Conservation (phyloP, 2,113 vertebrate species). For the Guaruba guarouba region DNA sequence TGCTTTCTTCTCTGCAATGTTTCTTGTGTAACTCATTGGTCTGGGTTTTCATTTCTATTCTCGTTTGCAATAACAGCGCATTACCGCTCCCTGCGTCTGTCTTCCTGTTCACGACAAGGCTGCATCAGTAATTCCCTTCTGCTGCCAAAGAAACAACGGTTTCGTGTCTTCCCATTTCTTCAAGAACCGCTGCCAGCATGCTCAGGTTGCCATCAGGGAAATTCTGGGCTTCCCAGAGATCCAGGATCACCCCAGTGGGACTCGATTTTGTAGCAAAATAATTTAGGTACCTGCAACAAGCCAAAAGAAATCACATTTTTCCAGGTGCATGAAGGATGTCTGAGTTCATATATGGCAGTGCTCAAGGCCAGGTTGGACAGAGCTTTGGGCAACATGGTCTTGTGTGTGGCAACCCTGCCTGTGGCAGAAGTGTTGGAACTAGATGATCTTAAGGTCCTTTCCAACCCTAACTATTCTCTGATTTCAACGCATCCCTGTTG, state of each 20-base stretch:
- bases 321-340: background rate
- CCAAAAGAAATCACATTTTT: background rate
- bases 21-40: conserved; percentile 67
- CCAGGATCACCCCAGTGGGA: conserved; percentile 92
- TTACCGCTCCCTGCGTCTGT: conserved; percentile 29
- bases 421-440: background rate
- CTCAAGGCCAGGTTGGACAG: background rate
- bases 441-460: background rate
- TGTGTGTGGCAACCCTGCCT: background rate
- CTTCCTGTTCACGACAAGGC: conserved; percentile 14
- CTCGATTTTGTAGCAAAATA: conserved; percentile 97
- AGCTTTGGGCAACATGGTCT: background rate
- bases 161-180: conserved; percentile 94
- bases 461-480: background rate
- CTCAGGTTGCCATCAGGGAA: conserved; percentile 94
- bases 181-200: conserved; percentile 88
- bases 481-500: conserved; percentile 35
- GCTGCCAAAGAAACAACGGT: conserved; percentile 82
- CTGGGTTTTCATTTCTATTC: conserved; percentile 58
- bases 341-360: background rate
- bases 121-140: conserved; percentile 84
- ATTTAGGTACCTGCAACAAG: conserved; percentile 87
- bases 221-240: conserved; percentile 96
- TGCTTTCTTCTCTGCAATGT: conserved; percentile 50
- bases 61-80: background rate